Evolutionary conservation across 1,140 invertebrate genomes (phyloP).

Genomic region (Lycorma delicatula): DNA sequence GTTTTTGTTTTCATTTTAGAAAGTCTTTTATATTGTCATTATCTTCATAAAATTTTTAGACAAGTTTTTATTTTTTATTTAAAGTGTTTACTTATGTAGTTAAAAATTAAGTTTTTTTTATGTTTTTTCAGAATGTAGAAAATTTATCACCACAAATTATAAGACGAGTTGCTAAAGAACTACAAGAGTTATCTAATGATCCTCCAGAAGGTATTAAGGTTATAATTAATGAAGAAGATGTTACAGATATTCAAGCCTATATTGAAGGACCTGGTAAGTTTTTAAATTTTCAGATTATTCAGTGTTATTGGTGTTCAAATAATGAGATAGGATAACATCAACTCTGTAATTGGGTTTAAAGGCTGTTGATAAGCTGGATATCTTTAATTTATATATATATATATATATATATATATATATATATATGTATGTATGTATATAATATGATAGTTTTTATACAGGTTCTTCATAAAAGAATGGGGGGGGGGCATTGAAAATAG

Average conservation of each 20-base stretch:
- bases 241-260: constrained; percentile 84
- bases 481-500: no score
- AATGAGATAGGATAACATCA: neutral
- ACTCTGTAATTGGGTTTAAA: constrained; percentile 13
- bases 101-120: no score
- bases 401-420: neutral
- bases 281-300: no score
- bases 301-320: neutral
- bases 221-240: constrained; percentile 78
- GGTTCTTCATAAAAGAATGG: no score
- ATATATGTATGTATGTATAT: neutral
- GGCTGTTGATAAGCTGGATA: neutral
- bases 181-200: constrained; percentile 61
- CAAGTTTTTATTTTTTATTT: no score
- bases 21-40: no score
- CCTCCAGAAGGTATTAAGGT: constrained; percentile 86
- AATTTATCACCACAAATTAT: constrained; percentile 91
- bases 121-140: constrained; percentile 80
- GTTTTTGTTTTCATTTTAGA: no score
- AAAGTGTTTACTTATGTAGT: no score
- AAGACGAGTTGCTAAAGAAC: constrained; percentile 71
- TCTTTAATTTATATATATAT: constrained; percentile 1
- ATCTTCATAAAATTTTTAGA: no score
- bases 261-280: constrained; percentile 76
- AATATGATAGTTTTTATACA: no score